Conservation (phyloP, 2,888 invertebrate genomes). For the Xanthorhoe spadicearia region DNA sequence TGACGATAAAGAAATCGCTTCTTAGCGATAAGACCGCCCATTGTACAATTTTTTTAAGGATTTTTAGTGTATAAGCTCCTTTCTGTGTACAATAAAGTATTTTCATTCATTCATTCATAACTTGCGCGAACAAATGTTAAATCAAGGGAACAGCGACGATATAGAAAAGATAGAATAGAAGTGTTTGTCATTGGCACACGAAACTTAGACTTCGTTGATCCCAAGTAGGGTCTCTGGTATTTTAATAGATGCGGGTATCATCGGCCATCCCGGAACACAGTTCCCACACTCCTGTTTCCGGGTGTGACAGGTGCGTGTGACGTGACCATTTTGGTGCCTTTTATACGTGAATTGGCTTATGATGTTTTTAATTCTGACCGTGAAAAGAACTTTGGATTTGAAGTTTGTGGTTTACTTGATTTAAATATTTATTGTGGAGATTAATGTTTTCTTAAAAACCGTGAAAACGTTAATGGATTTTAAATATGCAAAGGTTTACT, state of each 20-base stretch:
- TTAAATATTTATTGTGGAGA: slow-evolving; percentile 8
- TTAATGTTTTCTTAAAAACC: background rate
- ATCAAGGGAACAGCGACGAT: too few species aligned
- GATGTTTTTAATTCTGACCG: slow-evolving; percentile 24
- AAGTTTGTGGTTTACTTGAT: slow-evolving; percentile 15
- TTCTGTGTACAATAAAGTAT: too few species aligned
- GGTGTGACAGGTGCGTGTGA: slow-evolving; percentile 43
- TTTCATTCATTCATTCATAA: too few species aligned
- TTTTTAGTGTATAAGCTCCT: too few species aligned
- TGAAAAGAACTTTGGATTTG: slow-evolving; percentile 19
- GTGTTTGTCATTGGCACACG: too few species aligned
- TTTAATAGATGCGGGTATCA: slow-evolving; percentile 27
- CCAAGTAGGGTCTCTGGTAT: slow-evolving; percentile 2
- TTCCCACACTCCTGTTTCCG: slow-evolving; percentile 46
- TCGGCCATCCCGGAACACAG: slow-evolving; percentile 18
- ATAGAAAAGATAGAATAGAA: too few species aligned
- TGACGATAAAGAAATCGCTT: too few species aligned
- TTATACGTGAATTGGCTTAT: slow-evolving; percentile 28
- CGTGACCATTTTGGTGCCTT: slow-evolving; percentile 12
- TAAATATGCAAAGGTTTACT: background rate
- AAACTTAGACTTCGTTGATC: too few species aligned
- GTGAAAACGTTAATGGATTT: background rate
- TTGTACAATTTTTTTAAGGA: too few species aligned
- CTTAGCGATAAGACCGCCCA: too few species aligned
- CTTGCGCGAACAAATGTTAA: too few species aligned